These are phyloP conservation scores for Schizopygopsis malacanthus DNA, from an alignment of 2,797 vertebrate genomes.

Conservation along the genomic window DNA sequence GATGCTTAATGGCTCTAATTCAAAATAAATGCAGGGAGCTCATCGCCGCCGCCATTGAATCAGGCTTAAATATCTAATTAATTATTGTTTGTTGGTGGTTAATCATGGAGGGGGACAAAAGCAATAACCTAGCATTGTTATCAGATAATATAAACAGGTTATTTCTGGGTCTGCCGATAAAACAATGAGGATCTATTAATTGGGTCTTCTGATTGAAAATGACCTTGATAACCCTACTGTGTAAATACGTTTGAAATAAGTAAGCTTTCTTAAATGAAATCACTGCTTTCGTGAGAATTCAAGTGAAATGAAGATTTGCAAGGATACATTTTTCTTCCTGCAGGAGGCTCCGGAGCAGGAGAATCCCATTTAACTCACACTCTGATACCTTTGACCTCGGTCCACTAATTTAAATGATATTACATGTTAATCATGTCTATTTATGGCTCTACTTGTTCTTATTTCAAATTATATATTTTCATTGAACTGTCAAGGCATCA, in stretches of 20 bases:
- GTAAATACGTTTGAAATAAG: background rate
- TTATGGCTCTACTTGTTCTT: conserved; percentile 20
- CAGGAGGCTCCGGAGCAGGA: too few species aligned
- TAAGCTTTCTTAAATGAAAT: background rate
- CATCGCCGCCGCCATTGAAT: conserved; percentile 51
- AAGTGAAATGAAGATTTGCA: background rate
- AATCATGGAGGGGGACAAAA: conserved; percentile 56
- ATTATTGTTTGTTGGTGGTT: conserved; percentile 64
- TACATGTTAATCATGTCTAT: conserved; percentile 13
- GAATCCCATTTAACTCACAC: conserved; percentile 23
- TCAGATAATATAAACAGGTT: conserved; percentile 53
- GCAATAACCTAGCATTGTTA: conserved; percentile 59
- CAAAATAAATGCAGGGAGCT: conserved; percentile 52
- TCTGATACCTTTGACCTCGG: conserved; percentile 44
- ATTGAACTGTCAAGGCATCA: conserved; percentile 49
- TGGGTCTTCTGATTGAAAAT: conserved; percentile 37
- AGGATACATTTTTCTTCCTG: conserved; percentile 31
- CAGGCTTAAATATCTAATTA: conserved; percentile 63
- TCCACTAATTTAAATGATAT: conserved; percentile 33
- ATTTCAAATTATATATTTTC: conserved; percentile 50
- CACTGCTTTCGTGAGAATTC: background rate
- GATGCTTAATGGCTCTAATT: conserved; percentile 61
- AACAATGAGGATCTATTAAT: conserved; percentile 34
- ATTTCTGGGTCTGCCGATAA: conserved; percentile 34
- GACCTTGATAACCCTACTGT: conserved; percentile 26